A percentile compares a stretch with the other conserved stretches of the same genome.
Conservation (phyloP, 2,888 invertebrate genomes). For the Schizotus pectinicornis region DNA sequence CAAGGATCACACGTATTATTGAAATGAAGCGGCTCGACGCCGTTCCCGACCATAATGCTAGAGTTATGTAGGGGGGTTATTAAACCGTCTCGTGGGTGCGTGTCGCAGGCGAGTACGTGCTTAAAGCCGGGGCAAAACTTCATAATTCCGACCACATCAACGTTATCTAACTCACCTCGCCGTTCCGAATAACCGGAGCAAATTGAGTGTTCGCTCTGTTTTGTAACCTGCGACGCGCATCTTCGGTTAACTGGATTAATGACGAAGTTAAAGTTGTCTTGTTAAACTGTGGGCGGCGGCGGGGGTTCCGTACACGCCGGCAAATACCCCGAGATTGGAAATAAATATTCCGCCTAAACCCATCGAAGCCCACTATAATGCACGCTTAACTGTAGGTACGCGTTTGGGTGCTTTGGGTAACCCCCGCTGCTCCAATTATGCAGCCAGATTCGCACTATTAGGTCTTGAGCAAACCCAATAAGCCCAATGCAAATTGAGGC, state of each 20-base stretch:
- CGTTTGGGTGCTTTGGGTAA: no score
- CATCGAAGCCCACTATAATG: no score
- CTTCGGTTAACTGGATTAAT: slow-evolving; percentile 1
- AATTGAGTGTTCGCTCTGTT: slow-evolving; percentile 19
- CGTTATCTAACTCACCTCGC: slow-evolving; percentile 20
- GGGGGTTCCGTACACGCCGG: no score
- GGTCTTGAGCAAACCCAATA: no score
- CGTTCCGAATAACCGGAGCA: slow-evolving; percentile 13
- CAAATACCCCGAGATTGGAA: no score
- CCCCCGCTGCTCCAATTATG: no score
- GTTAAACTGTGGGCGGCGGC: no score
- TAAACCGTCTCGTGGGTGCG: slow-evolving; percentile 28
- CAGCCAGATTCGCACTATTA: no score
- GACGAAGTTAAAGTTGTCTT: no score
- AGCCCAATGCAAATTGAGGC: no score
- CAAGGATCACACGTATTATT: slow-evolving; percentile 28
- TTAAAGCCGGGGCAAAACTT: slow-evolving; percentile 18
- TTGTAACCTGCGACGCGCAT: slow-evolving; percentile 9
- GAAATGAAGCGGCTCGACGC: slow-evolving; percentile 26
- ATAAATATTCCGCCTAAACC: no score
- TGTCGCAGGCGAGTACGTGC: slow-evolving; percentile 17
- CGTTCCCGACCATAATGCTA: slow-evolving; percentile 22
- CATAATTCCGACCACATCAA: slow-evolving; percentile 21
- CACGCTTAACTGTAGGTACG: no score
- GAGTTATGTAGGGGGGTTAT: slow-evolving; percentile 29